Base-by-base conservation (phyloP, 2,797 vertebrate genomes). In the Lagorchestes hirsutus region DNA sequence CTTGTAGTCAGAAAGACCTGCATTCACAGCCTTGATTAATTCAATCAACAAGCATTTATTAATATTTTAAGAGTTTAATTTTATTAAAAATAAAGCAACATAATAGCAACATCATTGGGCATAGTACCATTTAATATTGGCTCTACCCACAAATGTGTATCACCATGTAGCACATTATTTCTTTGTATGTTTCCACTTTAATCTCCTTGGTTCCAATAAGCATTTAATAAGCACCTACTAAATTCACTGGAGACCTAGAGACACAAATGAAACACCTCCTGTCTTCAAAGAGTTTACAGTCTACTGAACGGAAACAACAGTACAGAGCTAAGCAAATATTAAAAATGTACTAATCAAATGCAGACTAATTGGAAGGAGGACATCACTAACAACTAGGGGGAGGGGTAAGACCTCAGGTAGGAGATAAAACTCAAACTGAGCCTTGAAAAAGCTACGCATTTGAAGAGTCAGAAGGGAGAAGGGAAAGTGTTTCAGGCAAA, bases 11-110 rank as follows among this genome's bases (percentile, higher is more conserved):
- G 31, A 62, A 34, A 62, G 29, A 62, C 3, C 29, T 62, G 58
- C 28, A 62, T 62, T 62, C 58, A 62, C 29, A 31, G 58, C 58
- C 58, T 62, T 62, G 29, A 62, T 62, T 62, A 62, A 62, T 62
- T 62, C 58, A 62, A 31, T 62, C 29, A 62, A 62, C 31, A 62
- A 62, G 31, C 58, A 62, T 59, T 59, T 31, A 59, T 62, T 40
- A 94, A 92, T 46, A 96, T 92, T 97, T 97, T 91, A 95, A 62
- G 50, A 95, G 55, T 91, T 94, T 96, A 92, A 92, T 56, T 98
- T 98, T 98, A 98, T 98, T 98, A 98, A 95, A 96, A 98, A 98
- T 97, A 97, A 92, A 98, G 95, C 62, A 97, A 96, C 92, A 97
- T 95, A 34, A 54, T 93, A 97, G 92, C 56, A 98, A 93, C 67